Evolutionary conservation across 2,888 invertebrate species (phyloP), one percentile per base, ranked within the genome.

Genomic region (Epirrhoe alternata): DNA sequence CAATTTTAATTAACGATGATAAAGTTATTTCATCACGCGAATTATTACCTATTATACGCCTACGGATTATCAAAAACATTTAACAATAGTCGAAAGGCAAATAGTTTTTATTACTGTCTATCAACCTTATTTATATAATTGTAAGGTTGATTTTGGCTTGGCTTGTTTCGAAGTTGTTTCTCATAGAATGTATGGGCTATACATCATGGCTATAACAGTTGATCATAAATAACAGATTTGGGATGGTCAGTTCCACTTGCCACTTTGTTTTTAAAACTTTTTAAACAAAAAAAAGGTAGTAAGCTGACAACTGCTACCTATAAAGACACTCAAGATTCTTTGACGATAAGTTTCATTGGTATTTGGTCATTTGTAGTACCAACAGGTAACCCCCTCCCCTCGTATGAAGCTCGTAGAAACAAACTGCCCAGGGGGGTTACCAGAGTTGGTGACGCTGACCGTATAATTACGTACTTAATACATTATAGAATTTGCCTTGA

Each of bases 151-250:
- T 57, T 72, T 76, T 78, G 0, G 56, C 12, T 57, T 69, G 51
- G 7, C 49, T 17, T 31, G 56, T 7, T 52, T 6, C 0, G 49
- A 60, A 35, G 50, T 14, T 31, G 16, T 57, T 66, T 71, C 65
- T 70, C 61, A 63, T 65, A 59, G 31, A 66, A 74, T 76, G 75
- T 76, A 81, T 76, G 77, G 78, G 70, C 79, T 78, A 86, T 89
- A 81, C 84, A 88, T 89, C 89, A 89, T 86, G 82, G 74, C 69
- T 78, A 83, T 82, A 84, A 85, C 82, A 85, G 82, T 81, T 72
- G 75, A 82, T 79, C 81, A 85, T 88, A 86, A 89, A 88, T 88
- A 83, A 85, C 80, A 82, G 78, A 80, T 83, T 81, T 83, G 70
- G 80, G 77, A 70, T 52, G 77, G 77, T 82, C 73, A 77, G 71